phyloP scores from a whole-genome alignment of 2,888 invertebrate species.

The Podabrus alpinus region DNA sequence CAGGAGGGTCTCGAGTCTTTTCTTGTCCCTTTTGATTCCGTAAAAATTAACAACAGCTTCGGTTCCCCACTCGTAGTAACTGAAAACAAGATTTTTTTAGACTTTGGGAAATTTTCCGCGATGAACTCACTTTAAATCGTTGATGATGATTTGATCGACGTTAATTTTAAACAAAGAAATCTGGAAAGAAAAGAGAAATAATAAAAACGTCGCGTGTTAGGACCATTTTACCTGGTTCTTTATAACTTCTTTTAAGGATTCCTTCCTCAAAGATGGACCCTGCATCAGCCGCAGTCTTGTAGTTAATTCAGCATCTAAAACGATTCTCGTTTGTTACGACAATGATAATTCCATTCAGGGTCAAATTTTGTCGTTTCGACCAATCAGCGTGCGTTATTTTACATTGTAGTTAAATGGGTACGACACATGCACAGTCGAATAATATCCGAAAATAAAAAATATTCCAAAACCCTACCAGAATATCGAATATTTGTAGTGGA shows the following conservation, averaged over 20 bases:
- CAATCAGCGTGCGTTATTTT: no score
- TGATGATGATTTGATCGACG: not conserved
- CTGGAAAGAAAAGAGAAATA: not conserved
- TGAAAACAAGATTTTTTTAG: slow-evolving; percentile 34
- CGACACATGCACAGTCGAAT: no score
- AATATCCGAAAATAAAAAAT: no score
- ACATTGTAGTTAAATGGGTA: no score
- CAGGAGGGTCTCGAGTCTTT: slow-evolving; percentile 59
- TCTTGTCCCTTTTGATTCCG: slow-evolving; percentile 60
- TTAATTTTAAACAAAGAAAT: not conserved
- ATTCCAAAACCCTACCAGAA: no score
- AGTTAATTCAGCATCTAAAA: slow-evolving; percentile 10
- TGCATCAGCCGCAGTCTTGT: slow-evolving; percentile 22
- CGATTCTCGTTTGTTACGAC: not conserved
- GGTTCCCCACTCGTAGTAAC: slow-evolving; percentile 53
- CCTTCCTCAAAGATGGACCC: slow-evolving; percentile 20
- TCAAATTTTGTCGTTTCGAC: no score
- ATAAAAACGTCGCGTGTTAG: not conserved
- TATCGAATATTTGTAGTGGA: no score
- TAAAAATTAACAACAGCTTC: slow-evolving; percentile 61
- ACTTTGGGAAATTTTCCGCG: not conserved
- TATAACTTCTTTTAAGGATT: slow-evolving; percentile 7
- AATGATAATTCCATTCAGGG: no score
- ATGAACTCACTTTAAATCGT: not conserved
- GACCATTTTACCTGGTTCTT: slow-evolving; percentile 7